phyloP scores from a whole-genome alignment of 2,113 vertebrate species.

The Nycticryphes semicollaris region DNA sequence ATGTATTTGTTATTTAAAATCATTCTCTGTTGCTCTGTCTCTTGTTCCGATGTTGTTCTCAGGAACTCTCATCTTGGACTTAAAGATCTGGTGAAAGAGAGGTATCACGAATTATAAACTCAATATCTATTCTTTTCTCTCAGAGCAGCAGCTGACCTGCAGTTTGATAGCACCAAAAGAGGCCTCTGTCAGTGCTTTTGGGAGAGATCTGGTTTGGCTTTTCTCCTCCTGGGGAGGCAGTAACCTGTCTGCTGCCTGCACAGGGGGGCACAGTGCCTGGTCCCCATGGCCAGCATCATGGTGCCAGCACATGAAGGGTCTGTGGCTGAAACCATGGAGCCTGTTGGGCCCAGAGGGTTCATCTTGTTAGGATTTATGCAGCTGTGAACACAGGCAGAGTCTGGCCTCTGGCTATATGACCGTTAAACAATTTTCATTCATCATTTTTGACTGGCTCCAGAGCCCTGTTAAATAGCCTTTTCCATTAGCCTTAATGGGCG shows the following conservation, averaged over 20 bases:
- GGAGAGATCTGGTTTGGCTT: not conserved
- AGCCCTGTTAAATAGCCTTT: not conserved
- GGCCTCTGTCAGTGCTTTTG: not conserved
- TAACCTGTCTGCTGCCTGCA: not conserved
- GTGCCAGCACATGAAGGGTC: not conserved
- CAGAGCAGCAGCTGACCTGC: not conserved
- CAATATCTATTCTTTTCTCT: not conserved
- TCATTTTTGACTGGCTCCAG: not conserved
- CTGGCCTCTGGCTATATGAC: not conserved
- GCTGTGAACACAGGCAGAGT: not conserved
- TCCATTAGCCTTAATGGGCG: not conserved
- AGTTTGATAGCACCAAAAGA: not conserved
- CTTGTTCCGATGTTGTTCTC: not conserved
- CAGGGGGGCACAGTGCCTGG: fast-evolving
- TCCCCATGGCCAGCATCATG: fast-evolving
- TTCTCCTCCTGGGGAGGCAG: not conserved
- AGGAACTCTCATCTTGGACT: not conserved
- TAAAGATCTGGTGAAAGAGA: not conserved
- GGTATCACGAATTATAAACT: not conserved
- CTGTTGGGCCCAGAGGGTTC: not conserved
- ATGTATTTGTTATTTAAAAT: not conserved
- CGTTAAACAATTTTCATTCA: not conserved
- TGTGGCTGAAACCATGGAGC: fast-evolving
- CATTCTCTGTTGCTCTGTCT: not conserved
- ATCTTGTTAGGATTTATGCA: not conserved